A percentile compares a stretch with the other conserved stretches of the same genome.
Evolutionary conservation across 2,113 vertebrate species (phyloP).

Genomic region (Theropithecus gelada): DNA sequence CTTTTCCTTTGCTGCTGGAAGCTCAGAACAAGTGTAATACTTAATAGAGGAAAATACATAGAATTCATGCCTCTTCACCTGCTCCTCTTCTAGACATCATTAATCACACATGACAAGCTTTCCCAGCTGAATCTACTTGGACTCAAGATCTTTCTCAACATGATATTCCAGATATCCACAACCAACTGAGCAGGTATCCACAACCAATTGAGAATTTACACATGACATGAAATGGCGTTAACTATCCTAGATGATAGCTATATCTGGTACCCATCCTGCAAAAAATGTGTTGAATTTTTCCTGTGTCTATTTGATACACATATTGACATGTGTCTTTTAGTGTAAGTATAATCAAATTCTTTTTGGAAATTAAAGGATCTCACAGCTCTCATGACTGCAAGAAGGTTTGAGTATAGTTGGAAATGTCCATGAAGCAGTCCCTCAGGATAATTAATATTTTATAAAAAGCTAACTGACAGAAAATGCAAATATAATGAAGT

Average conservation of each 20-base stretch:
- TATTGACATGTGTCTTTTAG: background rate
- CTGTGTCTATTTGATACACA: background rate
- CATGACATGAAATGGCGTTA: background rate
- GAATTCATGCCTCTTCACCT: background rate
- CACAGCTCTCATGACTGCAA: background rate
- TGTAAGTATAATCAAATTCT: background rate
- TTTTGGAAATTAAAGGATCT: constrained; percentile 3
- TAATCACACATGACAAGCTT: constrained; percentile 49
- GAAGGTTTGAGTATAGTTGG: background rate
- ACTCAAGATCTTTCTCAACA: background rate
- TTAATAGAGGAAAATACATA: background rate
- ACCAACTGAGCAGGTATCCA: background rate
- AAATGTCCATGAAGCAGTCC: background rate
- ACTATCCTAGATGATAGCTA: background rate
- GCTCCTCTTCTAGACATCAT: constrained; percentile 23
- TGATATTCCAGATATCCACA: background rate
- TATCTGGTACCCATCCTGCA: background rate
- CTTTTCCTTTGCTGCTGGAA: background rate
- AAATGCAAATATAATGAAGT: background rate
- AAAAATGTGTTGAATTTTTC: background rate
- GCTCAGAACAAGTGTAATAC: background rate
- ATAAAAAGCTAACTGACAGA: background rate
- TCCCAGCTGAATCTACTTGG: background rate
- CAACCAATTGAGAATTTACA: background rate
- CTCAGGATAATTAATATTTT: background rate